Conservation (phyloP, 2,888 invertebrate species). For the Xestia c-nigrum region DNA sequence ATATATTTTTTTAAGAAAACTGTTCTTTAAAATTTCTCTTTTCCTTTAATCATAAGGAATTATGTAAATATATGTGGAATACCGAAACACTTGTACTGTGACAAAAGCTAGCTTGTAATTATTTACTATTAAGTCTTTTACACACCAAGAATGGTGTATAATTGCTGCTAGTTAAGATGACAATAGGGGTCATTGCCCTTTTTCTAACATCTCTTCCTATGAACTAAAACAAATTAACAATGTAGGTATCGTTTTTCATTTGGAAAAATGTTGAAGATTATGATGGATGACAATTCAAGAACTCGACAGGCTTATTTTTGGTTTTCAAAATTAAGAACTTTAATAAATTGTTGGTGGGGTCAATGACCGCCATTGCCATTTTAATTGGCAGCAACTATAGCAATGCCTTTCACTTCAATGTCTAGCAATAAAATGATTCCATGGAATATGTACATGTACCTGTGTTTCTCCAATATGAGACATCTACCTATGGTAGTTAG, state of each 20-base stretch:
- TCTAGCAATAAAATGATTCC: neutral
- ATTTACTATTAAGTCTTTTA: neutral
- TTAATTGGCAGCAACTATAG: neutral
- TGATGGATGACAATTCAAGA: too few relatives aligned
- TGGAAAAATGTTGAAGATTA: too few relatives aligned
- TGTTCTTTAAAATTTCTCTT: neutral
- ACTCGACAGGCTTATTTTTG: too few relatives aligned
- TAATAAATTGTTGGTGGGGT: too few relatives aligned
- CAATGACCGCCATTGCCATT: too few relatives aligned
- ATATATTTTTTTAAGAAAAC: conserved; percentile 1
- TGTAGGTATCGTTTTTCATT: too few relatives aligned
- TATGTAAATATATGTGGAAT: neutral
- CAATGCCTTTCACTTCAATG: neutral
- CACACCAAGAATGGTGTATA: neutral
- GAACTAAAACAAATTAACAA: too few relatives aligned
- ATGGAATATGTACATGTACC: neutral
- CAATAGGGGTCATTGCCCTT: too few relatives aligned
- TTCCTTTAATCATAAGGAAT: neutral
- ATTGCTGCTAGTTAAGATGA: too few relatives aligned
- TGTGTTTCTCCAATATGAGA: neutral
- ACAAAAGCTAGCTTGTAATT: neutral
- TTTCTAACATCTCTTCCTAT: too few relatives aligned
- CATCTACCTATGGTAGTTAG: conserved; percentile 74
- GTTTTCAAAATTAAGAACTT: too few relatives aligned
- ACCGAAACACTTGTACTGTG: neutral